Conservation (phyloP, 2,888 invertebrate species). For the Tipula lateralis region DNA sequence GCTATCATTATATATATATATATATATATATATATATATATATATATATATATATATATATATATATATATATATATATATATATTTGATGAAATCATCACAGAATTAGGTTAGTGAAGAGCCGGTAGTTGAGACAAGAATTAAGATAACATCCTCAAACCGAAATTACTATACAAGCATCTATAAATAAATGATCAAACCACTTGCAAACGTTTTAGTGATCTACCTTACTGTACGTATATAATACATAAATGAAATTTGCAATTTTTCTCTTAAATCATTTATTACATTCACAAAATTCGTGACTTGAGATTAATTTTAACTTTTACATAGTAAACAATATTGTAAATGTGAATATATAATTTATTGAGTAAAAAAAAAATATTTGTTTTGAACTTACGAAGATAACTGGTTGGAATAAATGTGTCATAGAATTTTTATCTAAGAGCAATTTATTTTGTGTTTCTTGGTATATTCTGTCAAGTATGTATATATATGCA, state of each 20-base stretch:
- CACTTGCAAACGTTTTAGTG: no score
- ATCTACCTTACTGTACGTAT: background rate
- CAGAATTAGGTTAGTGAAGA: no score
- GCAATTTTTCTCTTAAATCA: background rate
- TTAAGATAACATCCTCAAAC: no score
- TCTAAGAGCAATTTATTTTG: background rate
- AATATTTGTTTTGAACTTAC: background rate
- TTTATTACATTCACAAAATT: background rate
- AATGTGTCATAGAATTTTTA: slow-evolving; percentile 11
- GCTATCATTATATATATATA: no score
- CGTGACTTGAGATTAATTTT: background rate
- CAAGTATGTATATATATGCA: background rate
- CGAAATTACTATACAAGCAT: no score
- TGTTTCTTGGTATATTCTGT: background rate
- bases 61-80: background rate
- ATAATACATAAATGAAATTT: background rate
- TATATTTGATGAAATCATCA: background rate
- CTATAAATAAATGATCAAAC: no score
- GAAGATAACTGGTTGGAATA: slow-evolving; percentile 9
- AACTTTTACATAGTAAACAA: background rate
- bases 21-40: background rate
- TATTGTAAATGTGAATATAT: slow-evolving; percentile 11
- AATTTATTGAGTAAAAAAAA: background rate
- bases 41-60: background rate
- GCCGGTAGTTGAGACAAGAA: no score